These are phyloP conservation scores for Protonibea diacanthus DNA, from an alignment of 2,797 vertebrate species.

Conservation along the genomic window DNA sequence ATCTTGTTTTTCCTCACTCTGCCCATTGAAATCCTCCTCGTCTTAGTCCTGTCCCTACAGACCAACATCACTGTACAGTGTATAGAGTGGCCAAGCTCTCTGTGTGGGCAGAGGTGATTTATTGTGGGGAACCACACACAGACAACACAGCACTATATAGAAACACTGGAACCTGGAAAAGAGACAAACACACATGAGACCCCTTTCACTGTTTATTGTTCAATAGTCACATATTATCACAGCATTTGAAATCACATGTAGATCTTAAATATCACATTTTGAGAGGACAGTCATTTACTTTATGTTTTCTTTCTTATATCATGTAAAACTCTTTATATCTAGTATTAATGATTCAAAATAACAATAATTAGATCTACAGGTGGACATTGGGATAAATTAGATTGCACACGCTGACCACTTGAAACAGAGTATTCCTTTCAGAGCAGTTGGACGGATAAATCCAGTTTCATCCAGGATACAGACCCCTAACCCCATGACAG, in stretches of 20 bases:
- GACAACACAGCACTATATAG: background rate
- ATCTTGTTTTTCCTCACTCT: background rate
- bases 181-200: background rate
- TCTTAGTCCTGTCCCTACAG: background rate
- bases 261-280: background rate
- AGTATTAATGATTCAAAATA: background rate
- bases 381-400: background rate
- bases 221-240: background rate
- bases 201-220: background rate
- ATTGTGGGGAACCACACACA: conserved; percentile 18
- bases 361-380: background rate
- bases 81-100: background rate
- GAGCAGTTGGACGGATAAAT: conserved; percentile 26
- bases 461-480: conserved; percentile 7
- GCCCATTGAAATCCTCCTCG: background rate
- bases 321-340: background rate
- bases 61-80: conserved; percentile 9
- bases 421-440: background rate
- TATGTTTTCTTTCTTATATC: background rate
- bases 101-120: conserved; percentile 28
- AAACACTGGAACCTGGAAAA: background rate
- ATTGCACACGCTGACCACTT: background rate
- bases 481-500: conserved; percentile 10
- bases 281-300: background rate
- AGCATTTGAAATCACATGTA: background rate